Percentiles rank a stretch among this genome's conserved stretches.
Evolutionary conservation across 2,797 vertebrate species (phyloP).

Genomic region (Notamacropus eugenii): DNA sequence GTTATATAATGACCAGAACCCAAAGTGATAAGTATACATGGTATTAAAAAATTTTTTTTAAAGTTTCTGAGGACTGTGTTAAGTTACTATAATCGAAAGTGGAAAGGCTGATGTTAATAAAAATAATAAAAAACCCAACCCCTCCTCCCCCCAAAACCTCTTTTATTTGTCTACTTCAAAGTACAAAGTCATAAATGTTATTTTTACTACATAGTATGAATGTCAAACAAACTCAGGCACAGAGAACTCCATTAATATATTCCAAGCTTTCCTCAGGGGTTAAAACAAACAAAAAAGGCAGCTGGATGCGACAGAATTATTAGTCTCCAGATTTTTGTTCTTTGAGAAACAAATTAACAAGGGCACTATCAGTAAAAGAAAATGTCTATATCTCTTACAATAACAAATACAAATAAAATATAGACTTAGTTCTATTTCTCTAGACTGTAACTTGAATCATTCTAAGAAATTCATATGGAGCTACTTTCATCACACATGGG

Average conservation of each 20-base stretch:
- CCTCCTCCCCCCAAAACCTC: background rate
- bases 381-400: background rate
- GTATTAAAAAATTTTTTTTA: background rate
- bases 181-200: background rate
- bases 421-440: background rate
- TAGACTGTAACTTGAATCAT: background rate
- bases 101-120: background rate
- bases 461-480: background rate
- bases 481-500: background rate
- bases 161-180: background rate
- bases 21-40: background rate
- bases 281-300: background rate
- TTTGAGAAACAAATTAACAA: background rate
- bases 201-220: background rate
- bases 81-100: background rate
- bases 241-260: background rate
- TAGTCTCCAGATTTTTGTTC: background rate
- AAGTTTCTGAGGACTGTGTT: background rate
- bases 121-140: background rate
- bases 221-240: background rate
- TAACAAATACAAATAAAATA: background rate
- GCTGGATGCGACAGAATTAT: background rate
- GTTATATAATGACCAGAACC: too few relatives aligned
- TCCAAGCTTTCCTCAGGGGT: background rate
- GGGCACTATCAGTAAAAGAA: fast-evolving